These are phyloP conservation scores for Lycocerus yunnanus DNA, from an alignment of 2,888 invertebrate species.

Conservation along the genomic window DNA sequence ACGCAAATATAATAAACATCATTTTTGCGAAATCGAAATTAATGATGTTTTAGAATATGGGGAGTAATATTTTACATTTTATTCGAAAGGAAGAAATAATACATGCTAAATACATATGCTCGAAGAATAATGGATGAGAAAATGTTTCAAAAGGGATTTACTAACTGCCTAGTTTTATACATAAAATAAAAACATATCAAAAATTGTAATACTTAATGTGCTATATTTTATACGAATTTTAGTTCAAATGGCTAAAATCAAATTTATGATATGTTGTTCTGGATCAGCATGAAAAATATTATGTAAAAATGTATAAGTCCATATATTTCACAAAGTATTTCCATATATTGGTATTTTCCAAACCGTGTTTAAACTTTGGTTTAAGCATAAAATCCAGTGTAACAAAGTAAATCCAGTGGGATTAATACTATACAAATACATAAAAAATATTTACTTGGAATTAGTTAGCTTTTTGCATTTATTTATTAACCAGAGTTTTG, in stretches of 20 bases:
- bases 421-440: neutral
- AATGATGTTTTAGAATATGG: neutral
- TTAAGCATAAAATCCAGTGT: neutral
- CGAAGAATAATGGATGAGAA: conserved; percentile 15
- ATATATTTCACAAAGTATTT: neutral
- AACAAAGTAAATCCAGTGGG: neutral
- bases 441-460: neutral
- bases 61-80: neutral
- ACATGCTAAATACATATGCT: conserved; percentile 18
- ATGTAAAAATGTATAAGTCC: neutral
- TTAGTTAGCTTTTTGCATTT: neutral
- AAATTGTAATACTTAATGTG: neutral
- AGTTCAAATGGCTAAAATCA: neutral
- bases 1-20: neutral
- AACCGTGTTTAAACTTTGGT: neutral
- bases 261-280: neutral
- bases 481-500: neutral
- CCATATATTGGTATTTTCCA: neutral
- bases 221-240: neutral
- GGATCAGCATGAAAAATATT: neutral
- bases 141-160: neutral
- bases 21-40: neutral
- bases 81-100: neutral
- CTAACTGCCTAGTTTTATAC: neutral
- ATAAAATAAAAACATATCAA: neutral